phyloP scores from a whole-genome alignment of 2,113 vertebrate species.

The Tachysurus vachellii region DNA sequence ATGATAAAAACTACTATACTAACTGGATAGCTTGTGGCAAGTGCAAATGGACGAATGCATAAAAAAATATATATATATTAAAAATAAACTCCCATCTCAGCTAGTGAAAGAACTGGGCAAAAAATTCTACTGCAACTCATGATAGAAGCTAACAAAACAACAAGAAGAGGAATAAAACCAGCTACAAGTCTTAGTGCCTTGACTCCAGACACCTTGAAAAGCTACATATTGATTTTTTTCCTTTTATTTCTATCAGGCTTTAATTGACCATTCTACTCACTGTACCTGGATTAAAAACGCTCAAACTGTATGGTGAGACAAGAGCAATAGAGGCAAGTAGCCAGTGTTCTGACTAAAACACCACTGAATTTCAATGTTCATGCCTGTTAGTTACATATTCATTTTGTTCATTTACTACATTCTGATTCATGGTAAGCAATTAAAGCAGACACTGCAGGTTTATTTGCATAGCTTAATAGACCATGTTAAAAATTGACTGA shows the following conservation, averaged over 20 bases:
- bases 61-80: background rate
- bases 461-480: constrained; percentile 72
- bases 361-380: constrained; percentile 74
- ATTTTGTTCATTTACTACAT: constrained; percentile 57
- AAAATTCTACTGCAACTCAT: background rate
- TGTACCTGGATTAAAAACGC: constrained; percentile 74
- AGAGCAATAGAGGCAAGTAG: constrained; percentile 60
- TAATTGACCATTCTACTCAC: constrained; percentile 54
- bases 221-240: constrained; percentile 5
- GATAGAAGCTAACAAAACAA: background rate
- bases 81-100: background rate
- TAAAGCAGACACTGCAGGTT: constrained; percentile 65
- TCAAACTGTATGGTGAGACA: constrained; percentile 65
- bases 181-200: background rate
- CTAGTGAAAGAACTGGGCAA: background rate
- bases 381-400: constrained; percentile 71
- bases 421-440: constrained; percentile 68
- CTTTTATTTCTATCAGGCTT: constrained; percentile 32
- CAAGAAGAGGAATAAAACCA: background rate
- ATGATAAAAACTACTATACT: constrained; percentile 62
- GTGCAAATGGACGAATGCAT: constrained; percentile 62
- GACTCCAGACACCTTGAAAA: background rate
- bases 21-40: constrained; percentile 52
- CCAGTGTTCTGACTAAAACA: constrained; percentile 61
- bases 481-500: constrained; percentile 64